These are phyloP conservation scores for Sycobia sp. DNA, from an alignment of 1,140 invertebrate genomes.

Conservation along the genomic window DNA sequence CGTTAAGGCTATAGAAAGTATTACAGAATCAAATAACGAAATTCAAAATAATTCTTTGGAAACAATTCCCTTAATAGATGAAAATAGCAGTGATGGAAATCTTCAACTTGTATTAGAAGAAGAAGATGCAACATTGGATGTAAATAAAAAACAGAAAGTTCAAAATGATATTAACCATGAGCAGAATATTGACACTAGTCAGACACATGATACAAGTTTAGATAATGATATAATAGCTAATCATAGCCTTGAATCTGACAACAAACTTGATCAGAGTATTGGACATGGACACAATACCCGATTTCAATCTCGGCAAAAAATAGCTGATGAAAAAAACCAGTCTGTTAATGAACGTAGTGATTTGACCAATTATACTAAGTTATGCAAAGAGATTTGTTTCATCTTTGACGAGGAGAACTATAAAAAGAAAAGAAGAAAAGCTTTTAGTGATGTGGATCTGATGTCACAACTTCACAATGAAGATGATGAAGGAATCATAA, in stretches of 20 bases:
- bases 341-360: neutral
- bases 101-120: neutral
- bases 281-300: conserved; percentile 6
- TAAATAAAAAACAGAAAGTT: no score
- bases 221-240: neutral
- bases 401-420: conserved; percentile 1
- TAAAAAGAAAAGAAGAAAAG: conserved; percentile 16
- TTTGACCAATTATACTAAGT: neutral
- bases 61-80: neutral
- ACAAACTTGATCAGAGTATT: neutral
- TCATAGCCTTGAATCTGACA: neutral
- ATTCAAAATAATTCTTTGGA: no score
- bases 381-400: neutral
- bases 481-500: no score
- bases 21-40: neutral
- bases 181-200: no score
- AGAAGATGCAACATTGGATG: neutral
- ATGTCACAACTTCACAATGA: no score
- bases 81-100: conserved; percentile 1
- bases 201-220: no score
- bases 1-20: conserved; percentile 17
- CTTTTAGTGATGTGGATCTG: neutral
- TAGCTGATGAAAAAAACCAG: neutral
- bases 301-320: neutral
- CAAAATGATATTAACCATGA: no score